Percentiles rank a stretch among this genome's conserved stretches.
phyloP scores from a whole-genome alignment of 2,797 vertebrate genomes.

The Manis crassicaudata region DNA sequence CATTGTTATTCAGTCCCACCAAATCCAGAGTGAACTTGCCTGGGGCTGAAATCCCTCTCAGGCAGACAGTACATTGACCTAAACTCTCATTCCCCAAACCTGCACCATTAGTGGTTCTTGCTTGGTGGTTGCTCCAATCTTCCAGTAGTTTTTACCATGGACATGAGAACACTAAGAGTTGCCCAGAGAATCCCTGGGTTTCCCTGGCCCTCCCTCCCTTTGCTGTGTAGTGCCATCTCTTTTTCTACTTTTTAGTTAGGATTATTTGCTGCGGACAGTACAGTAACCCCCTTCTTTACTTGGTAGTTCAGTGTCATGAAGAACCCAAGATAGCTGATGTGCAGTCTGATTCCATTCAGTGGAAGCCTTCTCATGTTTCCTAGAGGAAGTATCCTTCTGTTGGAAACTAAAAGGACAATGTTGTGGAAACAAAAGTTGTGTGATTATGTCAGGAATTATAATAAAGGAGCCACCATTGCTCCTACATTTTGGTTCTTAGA shows the following conservation, averaged over 20 bases:
- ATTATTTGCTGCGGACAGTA: neutral
- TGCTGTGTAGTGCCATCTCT: neutral
- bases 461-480: neutral
- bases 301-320: neutral
- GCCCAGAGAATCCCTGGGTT: neutral
- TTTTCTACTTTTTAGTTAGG: neutral
- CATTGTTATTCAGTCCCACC: no score
- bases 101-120: neutral
- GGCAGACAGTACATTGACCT: neutral
- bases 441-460: neutral
- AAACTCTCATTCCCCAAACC: neutral
- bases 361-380: neutral
- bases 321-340: neutral
- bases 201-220: neutral
- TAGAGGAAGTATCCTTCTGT: neutral
- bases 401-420: neutral
- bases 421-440: neutral
- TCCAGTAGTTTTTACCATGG: neutral
- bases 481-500: neutral
- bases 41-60: no score
- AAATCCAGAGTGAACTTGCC: no score
- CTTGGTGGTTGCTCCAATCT: neutral
- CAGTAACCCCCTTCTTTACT: neutral
- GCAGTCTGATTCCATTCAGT: neutral
- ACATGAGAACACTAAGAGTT: neutral